Conservation (phyloP, 2,797 vertebrate species). For the Cichlasoma orientale region DNA sequence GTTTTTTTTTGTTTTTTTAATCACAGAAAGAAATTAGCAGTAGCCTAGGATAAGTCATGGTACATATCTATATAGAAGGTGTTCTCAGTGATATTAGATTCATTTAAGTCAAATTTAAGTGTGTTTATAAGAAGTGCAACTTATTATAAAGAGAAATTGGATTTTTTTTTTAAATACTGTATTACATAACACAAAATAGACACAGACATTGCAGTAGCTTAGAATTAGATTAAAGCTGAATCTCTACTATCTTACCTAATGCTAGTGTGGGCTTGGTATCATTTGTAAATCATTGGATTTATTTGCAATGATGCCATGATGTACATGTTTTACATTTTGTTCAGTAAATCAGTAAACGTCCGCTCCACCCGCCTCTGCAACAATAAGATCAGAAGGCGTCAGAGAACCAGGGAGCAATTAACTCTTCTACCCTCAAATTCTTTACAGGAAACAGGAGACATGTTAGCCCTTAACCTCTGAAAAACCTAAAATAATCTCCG, state of each 20-base stretch:
- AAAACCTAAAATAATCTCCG: slow-evolving; percentile 37
- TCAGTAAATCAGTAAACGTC: slow-evolving; percentile 10
- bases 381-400: slow-evolving; percentile 58
- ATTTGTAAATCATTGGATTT: not conserved
- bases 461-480: slow-evolving; percentile 26
- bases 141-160: not conserved
- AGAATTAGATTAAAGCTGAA: not conserved
- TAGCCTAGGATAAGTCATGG: not conserved
- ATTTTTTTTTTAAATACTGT: not conserved
- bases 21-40: not conserved
- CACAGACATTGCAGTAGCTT: not conserved
- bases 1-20: not conserved
- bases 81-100: not conserved
- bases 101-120: not conserved
- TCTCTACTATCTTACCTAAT: not conserved
- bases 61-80: not conserved
- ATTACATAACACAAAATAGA: not conserved
- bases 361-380: slow-evolving; percentile 37
- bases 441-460: slow-evolving; percentile 37
- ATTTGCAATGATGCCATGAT: not conserved
- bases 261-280: not conserved
- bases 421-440: slow-evolving; percentile 35
- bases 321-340: not conserved
- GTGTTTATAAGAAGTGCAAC: not conserved
- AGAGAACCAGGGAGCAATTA: slow-evolving; percentile 61